Conservation (phyloP, 2,797 vertebrate genomes). For the Acomys russatus region DNA sequence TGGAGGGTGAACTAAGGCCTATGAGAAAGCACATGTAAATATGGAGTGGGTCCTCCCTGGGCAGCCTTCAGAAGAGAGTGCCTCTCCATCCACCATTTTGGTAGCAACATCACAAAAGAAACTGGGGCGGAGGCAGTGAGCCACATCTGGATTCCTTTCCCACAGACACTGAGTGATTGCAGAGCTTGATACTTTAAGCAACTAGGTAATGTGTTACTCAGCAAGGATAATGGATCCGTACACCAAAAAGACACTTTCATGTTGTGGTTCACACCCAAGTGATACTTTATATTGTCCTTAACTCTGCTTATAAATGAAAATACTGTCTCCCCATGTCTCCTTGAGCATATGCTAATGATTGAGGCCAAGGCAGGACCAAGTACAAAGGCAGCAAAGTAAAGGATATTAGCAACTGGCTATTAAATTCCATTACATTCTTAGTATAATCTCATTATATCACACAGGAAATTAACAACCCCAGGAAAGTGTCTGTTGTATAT, state of each 20-base stretch:
- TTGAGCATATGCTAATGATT: background rate
- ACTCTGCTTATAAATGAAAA: background rate
- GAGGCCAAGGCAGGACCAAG: background rate
- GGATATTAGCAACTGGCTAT: constrained; percentile 5
- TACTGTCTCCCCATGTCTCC: background rate
- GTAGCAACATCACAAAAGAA: background rate
- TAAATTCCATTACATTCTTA: constrained; percentile 43
- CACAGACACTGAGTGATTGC: background rate
- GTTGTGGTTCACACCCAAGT: background rate
- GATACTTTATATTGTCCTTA: constrained; percentile 14
- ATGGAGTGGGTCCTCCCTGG: background rate
- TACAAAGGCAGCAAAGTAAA: constrained; percentile 35
- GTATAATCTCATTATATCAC: constrained; percentile 37
- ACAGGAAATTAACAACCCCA: constrained; percentile 54
- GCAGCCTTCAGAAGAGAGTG: background rate
- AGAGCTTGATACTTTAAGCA: background rate
- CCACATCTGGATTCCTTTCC: background rate
- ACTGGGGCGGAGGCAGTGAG: background rate
- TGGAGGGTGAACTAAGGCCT: background rate
- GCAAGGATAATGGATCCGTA: background rate
- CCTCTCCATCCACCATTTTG: background rate
- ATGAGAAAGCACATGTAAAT: background rate
- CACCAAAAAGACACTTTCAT: background rate
- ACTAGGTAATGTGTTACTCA: background rate
- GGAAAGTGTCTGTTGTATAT: background rate